Evolutionary conservation across 1,140 invertebrate species (phyloP).

Genomic region (Ceratina japonica): DNA sequence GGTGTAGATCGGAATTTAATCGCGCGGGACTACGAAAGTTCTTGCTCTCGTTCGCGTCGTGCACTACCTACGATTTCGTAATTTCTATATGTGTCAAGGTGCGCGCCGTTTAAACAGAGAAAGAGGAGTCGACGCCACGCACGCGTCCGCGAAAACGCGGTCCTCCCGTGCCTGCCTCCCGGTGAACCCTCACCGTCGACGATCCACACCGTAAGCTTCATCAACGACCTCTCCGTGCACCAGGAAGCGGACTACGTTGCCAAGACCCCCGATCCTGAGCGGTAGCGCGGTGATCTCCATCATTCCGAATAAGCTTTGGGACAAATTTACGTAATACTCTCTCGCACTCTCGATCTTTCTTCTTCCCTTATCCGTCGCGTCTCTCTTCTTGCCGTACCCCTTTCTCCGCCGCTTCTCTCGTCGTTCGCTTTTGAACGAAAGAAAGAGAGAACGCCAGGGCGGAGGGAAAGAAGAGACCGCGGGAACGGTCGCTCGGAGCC

Average conservation of each 20-base stretch:
- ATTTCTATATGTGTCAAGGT: constrained; percentile 67
- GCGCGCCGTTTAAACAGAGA: not conserved
- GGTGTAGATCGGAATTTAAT: constrained; percentile 40
- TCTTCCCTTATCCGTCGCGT: constrained; percentile 6
- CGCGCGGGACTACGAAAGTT: constrained; percentile 18
- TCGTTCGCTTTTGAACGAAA: constrained; percentile 37
- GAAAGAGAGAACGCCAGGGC: constrained; percentile 7
- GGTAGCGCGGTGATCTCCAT: constrained; percentile 27
- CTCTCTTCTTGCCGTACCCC: constrained; percentile 8
- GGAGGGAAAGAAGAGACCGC: not conserved
- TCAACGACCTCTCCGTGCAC: constrained; percentile 16
- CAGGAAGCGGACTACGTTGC: constrained; percentile 46
- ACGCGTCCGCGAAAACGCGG: constrained; percentile 10
- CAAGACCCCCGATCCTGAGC: constrained; percentile 1
- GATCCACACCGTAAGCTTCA: not conserved
- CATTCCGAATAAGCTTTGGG: constrained; percentile 35
- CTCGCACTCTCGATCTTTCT: constrained; percentile 1
- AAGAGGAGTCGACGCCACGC: not conserved
- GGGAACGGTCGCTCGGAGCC: constrained; percentile 28
- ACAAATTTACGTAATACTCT: constrained; percentile 68
- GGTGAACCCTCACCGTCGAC: not conserved
- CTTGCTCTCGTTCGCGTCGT: constrained; percentile 46
- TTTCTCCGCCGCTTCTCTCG: not conserved
- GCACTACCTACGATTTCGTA: constrained; percentile 44
- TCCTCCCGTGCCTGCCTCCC: not conserved